These are phyloP conservation scores for Corythornis madagascariensis DNA, from an alignment of 2,113 vertebrate genomes.

Conservation along the genomic window DNA sequence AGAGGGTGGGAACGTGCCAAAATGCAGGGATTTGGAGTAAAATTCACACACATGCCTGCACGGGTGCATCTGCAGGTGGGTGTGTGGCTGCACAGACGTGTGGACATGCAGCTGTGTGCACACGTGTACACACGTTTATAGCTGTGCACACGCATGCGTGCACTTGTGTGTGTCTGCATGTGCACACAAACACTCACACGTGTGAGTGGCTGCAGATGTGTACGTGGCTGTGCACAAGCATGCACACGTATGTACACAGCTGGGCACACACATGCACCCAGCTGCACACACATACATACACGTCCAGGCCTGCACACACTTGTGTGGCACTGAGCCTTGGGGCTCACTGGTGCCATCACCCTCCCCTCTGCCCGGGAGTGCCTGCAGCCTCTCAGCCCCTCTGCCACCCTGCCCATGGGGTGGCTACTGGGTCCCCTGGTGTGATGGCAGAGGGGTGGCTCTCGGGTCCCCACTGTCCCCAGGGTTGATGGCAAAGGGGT, in stretches of 20 bases:
- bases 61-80: fast-evolving
- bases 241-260: no score
- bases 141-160: background rate
- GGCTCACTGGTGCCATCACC: background rate
- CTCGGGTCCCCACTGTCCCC: background rate
- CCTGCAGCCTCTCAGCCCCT: background rate
- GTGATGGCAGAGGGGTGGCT: no score
- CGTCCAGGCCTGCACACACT: background rate
- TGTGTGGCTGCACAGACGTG: no score
- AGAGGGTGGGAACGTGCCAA: background rate
- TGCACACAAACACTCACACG: no score
- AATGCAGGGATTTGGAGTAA: background rate
- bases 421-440: fast-evolving
- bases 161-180: background rate
- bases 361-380: background rate
- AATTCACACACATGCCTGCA: fast-evolving
- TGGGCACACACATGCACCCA: no score
- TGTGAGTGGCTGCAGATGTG: background rate
- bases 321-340: background rate
- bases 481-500: background rate
- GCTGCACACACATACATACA: background rate
- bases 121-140: no score
- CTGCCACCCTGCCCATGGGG: background rate
- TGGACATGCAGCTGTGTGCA: background rate
- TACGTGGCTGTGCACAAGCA: no score